phyloP scores from a whole-genome alignment of 35 echinoderm and acorn worm genomes.

The Anneissia japonica region DNA sequence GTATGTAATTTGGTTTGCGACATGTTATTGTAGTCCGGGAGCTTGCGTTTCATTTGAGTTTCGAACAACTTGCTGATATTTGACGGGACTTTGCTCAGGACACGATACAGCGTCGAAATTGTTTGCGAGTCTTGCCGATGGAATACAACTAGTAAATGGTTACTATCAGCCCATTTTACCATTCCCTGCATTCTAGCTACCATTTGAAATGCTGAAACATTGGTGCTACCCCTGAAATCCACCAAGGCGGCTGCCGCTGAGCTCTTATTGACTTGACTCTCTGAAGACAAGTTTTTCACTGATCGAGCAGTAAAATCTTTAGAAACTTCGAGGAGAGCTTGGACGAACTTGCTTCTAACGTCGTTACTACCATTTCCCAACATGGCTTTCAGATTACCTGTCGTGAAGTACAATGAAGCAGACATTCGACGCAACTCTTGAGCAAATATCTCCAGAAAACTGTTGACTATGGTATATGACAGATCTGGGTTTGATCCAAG shows the following conservation, averaged over 20 bases:
- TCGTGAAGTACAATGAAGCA: constrained; percentile 20
- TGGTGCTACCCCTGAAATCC: background rate
- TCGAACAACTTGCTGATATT: constrained; percentile 27
- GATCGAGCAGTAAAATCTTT: constrained; percentile 29
- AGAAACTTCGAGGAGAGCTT: constrained; percentile 8
- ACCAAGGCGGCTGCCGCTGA: constrained; percentile 2
- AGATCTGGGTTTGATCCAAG: background rate
- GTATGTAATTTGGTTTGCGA: constrained; percentile 15
- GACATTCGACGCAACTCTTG: constrained; percentile 24
- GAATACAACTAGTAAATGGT: constrained; percentile 33
- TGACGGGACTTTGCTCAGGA: constrained; percentile 16
- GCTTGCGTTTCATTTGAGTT: constrained; percentile 21
- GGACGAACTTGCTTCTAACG: constrained; percentile 7
- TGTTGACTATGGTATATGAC: constrained; percentile 16
- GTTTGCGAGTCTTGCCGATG: constrained; percentile 38
- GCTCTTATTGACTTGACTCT: background rate
- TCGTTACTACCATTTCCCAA: background rate
- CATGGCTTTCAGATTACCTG: constrained; percentile 14
- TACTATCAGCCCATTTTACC: constrained; percentile 42
- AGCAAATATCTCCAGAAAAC: constrained; percentile 11
- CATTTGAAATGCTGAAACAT: constrained; percentile 16
- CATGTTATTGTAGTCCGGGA: constrained; percentile 24
- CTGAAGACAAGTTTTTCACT: background rate
- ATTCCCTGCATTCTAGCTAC: constrained; percentile 26
- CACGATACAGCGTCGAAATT: constrained; percentile 22